These are phyloP conservation scores for Parnassius orleans DNA, from an alignment of 2,888 invertebrate genomes.

Conservation along the genomic window DNA sequence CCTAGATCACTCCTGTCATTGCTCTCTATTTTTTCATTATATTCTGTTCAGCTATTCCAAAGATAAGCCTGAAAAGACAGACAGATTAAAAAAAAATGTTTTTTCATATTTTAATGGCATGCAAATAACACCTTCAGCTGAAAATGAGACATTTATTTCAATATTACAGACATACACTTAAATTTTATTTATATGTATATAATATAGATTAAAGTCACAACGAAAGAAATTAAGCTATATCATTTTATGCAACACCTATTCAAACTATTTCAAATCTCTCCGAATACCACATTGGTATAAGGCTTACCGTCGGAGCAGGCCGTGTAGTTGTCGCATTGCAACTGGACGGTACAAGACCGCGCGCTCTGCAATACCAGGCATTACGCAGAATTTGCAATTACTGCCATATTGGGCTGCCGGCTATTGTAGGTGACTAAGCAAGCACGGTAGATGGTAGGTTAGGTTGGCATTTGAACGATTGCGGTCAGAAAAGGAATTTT, in stretches of 20 bases:
- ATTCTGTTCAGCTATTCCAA: too few species aligned
- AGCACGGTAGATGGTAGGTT: conserved; percentile 35
- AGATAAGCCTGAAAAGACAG: too few species aligned
- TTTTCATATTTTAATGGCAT: too few species aligned
- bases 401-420: conserved; percentile 58
- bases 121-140: too few species aligned
- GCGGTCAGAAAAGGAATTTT: not conserved
- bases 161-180: too few species aligned
- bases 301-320: conserved; percentile 17
- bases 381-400: conserved; percentile 65
- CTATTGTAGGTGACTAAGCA: conserved; percentile 44
- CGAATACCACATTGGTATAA: conserved; percentile 15
- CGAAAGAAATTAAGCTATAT: conserved; percentile 14
- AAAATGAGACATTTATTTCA: too few species aligned
- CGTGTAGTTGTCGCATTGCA: conserved; percentile 52
- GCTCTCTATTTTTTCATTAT: too few species aligned
- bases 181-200: too few species aligned
- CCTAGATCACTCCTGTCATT: too few species aligned
- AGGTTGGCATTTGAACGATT: conserved; percentile 11
- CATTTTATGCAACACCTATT: not conserved
- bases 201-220: not conserved
- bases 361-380: conserved; percentile 39
- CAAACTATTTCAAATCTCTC: conserved; percentile 10
- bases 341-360: conserved; percentile 39
- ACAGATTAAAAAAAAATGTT: too few species aligned